phyloP scores from a whole-genome alignment of 2,888 invertebrate species.

The Adelognathus sp. region DNA sequence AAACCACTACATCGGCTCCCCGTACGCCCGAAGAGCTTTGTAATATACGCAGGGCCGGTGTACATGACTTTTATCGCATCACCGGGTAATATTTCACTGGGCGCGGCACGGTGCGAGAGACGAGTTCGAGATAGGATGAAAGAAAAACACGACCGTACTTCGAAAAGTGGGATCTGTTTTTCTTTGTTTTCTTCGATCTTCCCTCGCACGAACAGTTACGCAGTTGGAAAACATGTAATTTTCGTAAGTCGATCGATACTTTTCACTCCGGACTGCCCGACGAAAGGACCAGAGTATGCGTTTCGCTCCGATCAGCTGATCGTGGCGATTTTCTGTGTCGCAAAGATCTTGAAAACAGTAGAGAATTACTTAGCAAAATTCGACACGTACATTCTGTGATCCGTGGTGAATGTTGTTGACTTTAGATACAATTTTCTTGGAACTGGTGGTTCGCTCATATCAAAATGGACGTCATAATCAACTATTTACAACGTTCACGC shows the following conservation, averaged over 20 bases:
- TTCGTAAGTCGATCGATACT: neutral
- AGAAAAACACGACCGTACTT: slow-evolving; percentile 18
- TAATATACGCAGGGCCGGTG: neutral
- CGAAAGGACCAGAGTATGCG: too few relatives aligned
- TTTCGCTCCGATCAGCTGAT: too few relatives aligned
- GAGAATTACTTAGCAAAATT: too few relatives aligned
- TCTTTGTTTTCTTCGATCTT: neutral
- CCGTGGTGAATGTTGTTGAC: too few relatives aligned
- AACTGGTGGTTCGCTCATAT: too few relatives aligned
- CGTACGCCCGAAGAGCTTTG: neutral
- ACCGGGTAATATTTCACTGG: slow-evolving; percentile 27
- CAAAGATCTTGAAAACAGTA: too few relatives aligned
- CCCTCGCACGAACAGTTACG: neutral
- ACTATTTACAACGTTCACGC: too few relatives aligned
- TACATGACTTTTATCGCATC: slow-evolving; percentile 42
- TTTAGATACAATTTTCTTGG: too few relatives aligned
- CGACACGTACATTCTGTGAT: too few relatives aligned
- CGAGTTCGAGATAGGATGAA: neutral
- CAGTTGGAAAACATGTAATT: neutral
- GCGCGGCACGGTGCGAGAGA: neutral
- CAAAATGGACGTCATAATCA: too few relatives aligned
- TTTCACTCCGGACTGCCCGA: too few relatives aligned
- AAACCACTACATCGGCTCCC: neutral
- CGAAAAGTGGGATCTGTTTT: neutral
- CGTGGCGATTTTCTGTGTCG: too few relatives aligned